phyloP scores from a whole-genome alignment of 2,113 vertebrate genomes.

The Uria lomvia region DNA sequence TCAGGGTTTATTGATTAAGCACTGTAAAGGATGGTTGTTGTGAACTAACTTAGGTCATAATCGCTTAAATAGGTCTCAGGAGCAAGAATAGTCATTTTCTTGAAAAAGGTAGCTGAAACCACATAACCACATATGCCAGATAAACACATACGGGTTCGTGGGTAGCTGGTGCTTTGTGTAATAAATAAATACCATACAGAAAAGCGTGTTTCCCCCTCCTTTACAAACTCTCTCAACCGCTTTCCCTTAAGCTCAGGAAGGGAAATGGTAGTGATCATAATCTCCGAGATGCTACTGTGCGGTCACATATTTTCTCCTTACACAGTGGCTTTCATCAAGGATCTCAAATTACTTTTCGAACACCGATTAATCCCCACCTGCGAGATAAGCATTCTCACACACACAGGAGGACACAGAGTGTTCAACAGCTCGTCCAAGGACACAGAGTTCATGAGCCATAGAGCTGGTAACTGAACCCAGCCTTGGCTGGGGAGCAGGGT shows the following conservation, averaged over 20 bases:
- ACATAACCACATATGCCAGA: neutral
- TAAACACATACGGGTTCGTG: neutral
- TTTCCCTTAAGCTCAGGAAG: neutral
- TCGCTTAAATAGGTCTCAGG: conserved; percentile 29
- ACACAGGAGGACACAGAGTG: neutral
- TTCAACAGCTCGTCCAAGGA: conserved; percentile 20
- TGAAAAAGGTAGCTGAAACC: neutral
- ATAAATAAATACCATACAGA: neutral
- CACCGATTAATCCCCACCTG: conserved; percentile 48
- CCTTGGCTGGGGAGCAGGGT: neutral
- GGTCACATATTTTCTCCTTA: neutral
- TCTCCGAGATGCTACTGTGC: neutral
- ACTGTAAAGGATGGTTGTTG: conserved; percentile 32
- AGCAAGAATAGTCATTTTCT: conserved; percentile 25
- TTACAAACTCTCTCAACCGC: neutral
- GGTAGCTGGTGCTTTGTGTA: neutral
- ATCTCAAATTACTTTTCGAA: conserved; percentile 49
- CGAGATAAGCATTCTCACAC: conserved; percentile 6
- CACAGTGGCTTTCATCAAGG: conserved; percentile 14
- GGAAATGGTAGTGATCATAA: neutral
- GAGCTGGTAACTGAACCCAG: neutral
- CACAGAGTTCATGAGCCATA: neutral
- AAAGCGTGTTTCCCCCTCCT: neutral
- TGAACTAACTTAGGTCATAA: conserved; percentile 45
- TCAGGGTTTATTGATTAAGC: conserved; percentile 69